phyloP scores from a whole-genome alignment of 2,797 vertebrate species.

The Meriones psammophilus region DNA sequence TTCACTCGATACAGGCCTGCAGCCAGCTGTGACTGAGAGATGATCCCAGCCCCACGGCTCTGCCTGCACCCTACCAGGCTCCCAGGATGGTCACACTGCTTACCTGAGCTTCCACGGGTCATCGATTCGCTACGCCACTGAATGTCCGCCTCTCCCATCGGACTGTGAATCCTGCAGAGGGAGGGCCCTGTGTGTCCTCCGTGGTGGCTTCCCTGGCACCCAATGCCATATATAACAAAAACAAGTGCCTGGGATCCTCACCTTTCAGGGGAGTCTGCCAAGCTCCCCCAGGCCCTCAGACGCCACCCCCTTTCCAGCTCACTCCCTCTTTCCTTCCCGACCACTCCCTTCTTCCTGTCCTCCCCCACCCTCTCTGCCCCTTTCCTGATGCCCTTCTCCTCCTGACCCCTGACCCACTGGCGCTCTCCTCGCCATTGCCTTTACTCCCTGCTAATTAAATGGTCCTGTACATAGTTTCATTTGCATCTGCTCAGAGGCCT shows the following conservation, averaged over 20 bases:
- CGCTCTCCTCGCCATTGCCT: not conserved
- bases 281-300: not conserved
- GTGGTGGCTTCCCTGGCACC: not conserved
- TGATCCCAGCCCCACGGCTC: not conserved
- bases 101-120: too few species aligned
- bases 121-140: not conserved
- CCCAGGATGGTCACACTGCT: not conserved
- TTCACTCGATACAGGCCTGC: not conserved
- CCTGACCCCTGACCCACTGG: not conserved
- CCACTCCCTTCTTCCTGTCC: too few species aligned
- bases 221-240: not conserved
- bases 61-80: not conserved
- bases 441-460: slow-evolving; percentile 75
- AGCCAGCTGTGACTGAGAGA: not conserved
- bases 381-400: not conserved
- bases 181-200: not conserved
- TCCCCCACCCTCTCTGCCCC: not conserved
- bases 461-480: slow-evolving; percentile 14
- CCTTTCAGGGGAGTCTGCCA: not conserved
- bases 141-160: not conserved
- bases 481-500: slow-evolving; percentile 83
- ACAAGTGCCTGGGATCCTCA: not conserved
- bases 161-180: not conserved
- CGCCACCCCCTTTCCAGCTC: not conserved
- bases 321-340: too few species aligned